Percentiles rank a stretch among this genome's conserved stretches.
Conservation (phyloP, 2,888 invertebrate species). For the Girardia tigrina region DNA sequence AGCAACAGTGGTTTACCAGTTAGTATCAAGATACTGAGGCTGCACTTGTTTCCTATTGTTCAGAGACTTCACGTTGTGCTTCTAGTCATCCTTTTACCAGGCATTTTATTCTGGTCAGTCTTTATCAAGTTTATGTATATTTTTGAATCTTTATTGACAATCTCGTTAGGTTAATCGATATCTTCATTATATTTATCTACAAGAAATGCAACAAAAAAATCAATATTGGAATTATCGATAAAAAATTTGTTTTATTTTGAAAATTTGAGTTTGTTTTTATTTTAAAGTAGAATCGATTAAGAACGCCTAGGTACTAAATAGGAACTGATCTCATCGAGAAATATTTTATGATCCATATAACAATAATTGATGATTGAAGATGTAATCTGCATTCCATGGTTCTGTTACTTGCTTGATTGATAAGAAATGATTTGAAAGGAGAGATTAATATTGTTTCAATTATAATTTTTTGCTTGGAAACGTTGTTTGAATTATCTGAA, state of each 20-base stretch:
- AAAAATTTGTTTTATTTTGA: too few relatives aligned
- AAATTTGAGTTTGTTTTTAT: neutral
- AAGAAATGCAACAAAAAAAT: too few relatives aligned
- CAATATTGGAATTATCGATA: too few relatives aligned
- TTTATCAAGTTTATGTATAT: neutral
- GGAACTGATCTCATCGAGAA: neutral
- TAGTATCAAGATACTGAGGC: neutral
- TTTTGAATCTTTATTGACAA: too few relatives aligned
- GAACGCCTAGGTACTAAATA: neutral
- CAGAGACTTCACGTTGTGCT: neutral
- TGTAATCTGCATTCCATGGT: conserved; percentile 15
- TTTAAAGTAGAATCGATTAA: neutral
- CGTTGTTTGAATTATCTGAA: neutral
- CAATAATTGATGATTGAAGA: neutral
- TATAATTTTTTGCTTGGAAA: neutral
- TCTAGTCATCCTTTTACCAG: neutral
- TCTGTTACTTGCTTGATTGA: neutral
- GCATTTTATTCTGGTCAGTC: conserved; percentile 1
- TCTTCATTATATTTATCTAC: too few relatives aligned
- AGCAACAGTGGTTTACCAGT: neutral
- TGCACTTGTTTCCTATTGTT: neutral
- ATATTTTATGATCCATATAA: neutral
- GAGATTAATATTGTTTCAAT: neutral
- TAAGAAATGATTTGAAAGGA: neutral
- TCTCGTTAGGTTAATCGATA: too few relatives aligned